A percentile compares a stretch with the other conserved stretches of the same genome.
phyloP scores from a whole-genome alignment of 2,888 invertebrate species.

The Drosophila anceps region DNA sequence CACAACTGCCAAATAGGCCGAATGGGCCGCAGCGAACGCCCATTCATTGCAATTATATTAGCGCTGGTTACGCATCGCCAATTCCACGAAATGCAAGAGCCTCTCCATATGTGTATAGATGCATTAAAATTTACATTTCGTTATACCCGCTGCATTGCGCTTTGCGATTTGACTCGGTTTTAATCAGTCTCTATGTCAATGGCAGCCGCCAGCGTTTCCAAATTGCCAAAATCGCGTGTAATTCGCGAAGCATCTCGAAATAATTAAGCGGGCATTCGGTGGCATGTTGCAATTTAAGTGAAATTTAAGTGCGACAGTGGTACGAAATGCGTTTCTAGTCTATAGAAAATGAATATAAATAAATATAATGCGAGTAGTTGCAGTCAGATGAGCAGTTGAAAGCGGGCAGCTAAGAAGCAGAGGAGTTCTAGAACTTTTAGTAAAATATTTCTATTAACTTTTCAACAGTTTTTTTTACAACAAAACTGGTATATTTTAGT shows the following conservation, averaged over 20 bases:
- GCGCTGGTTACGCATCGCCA: constrained; percentile 45
- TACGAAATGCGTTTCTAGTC: background rate
- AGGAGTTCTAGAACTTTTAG: too few species aligned
- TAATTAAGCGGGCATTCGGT: constrained; percentile 68
- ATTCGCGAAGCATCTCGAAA: constrained; percentile 51
- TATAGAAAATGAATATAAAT: too few species aligned
- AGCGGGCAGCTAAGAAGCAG: too few species aligned
- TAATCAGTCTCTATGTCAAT: constrained; percentile 53
- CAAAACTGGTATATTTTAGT: too few species aligned
- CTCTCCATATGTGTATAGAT: background rate
- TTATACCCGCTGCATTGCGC: background rate
- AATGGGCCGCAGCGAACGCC: constrained; percentile 59
- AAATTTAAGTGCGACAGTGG: constrained; percentile 38
- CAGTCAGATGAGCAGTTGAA: background rate
- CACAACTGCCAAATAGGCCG: constrained; percentile 62
- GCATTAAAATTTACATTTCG: constrained; percentile 3
- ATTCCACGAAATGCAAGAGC: constrained; percentile 7
- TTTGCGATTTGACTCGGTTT: constrained; percentile 31
- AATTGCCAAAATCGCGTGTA: constrained; percentile 48
- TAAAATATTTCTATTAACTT: too few species aligned
- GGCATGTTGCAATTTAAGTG: constrained; percentile 23
- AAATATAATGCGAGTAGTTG: background rate
- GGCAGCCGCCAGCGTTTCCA: constrained; percentile 54
- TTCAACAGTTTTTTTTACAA: too few species aligned
- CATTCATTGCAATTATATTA: constrained; percentile 62